phyloP scores from a whole-genome alignment of 2,797 vertebrate genomes.

The Meriones psammophilus region DNA sequence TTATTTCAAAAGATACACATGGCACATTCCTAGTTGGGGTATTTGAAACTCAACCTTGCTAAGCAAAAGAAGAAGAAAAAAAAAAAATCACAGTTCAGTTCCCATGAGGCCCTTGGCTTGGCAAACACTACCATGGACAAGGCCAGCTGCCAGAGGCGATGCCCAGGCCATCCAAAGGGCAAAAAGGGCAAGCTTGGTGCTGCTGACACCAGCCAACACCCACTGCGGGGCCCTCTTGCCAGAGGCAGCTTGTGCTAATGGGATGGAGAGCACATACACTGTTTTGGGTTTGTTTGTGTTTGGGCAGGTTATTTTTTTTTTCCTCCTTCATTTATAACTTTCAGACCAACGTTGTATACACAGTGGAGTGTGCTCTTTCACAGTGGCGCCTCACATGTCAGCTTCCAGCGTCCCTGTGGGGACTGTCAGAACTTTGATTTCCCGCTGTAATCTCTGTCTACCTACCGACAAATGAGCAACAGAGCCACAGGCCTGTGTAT shows the following conservation, averaged over 20 bases:
- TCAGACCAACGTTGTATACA: not conserved
- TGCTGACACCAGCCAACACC: not conserved
- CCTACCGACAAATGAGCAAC: not conserved
- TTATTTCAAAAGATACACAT: conserved; percentile 74
- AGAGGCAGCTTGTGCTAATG: conserved; percentile 28
- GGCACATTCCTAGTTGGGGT: not conserved
- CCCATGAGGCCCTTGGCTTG: not conserved
- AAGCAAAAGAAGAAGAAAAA: not conserved
- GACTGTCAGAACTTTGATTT: not conserved
- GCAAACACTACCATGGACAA: not conserved
- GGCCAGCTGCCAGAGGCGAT: not conserved
- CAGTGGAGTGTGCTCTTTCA: not conserved
- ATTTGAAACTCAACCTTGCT: conserved; percentile 13
- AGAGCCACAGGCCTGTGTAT: not conserved
- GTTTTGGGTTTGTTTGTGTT: not conserved
- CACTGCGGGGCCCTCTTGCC: not conserved
- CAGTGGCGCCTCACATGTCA: not conserved
- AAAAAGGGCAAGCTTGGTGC: not conserved
- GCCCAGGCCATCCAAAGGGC: not conserved
- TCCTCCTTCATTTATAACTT: not conserved
- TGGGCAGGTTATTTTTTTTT: not conserved
- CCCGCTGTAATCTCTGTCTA: not conserved
- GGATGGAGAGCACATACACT: conserved; percentile 36
- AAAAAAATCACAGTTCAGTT: not conserved
- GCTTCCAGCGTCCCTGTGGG: not conserved